These are phyloP conservation scores for Halcyon senegalensis DNA, from an alignment of 2,113 vertebrate genomes.

Conservation along the genomic window DNA sequence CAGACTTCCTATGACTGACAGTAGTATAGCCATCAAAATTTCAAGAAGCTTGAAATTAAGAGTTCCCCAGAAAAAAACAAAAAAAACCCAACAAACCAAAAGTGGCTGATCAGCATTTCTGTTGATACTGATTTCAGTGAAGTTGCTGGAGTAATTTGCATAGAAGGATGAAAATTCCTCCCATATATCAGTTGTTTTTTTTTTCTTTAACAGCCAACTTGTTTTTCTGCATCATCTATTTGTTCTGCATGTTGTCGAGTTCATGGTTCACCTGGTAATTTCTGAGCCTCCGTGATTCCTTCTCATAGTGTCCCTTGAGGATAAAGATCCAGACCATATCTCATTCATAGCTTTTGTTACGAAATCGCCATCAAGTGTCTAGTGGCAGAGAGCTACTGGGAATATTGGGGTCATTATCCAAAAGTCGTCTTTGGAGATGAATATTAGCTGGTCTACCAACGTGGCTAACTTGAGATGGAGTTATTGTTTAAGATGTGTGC, in stretches of 20 bases:
- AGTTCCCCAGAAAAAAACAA: not conserved
- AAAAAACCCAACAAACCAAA: not conserved
- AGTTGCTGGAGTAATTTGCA: conserved; percentile 5
- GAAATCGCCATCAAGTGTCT: not conserved
- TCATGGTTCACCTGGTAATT: not conserved
- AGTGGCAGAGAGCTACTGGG: conserved; percentile 30
- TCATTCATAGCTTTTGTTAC: not conserved
- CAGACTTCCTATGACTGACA: conserved; percentile 26
- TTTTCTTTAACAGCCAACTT: conserved; percentile 5
- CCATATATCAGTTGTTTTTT: not conserved
- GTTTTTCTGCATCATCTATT: conserved; percentile 11
- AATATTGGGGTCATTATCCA: not conserved
- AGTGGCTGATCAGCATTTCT: conserved; percentile 1
- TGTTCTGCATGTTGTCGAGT: conserved; percentile 21
- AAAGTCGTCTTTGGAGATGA: not conserved
- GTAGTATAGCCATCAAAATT: conserved; percentile 4
- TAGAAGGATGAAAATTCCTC: not conserved
- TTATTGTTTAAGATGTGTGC: not conserved
- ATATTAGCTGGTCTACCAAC: not conserved
- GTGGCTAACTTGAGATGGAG: not conserved
- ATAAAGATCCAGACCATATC: not conserved
- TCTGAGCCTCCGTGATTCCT: not conserved
- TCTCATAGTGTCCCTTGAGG: not conserved
- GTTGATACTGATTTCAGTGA: not conserved
- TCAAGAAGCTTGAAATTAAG: conserved; percentile 41